These are phyloP conservation scores for Ectobius pallidus DNA, from an alignment of 2,888 invertebrate species.

Conservation along the genomic window DNA sequence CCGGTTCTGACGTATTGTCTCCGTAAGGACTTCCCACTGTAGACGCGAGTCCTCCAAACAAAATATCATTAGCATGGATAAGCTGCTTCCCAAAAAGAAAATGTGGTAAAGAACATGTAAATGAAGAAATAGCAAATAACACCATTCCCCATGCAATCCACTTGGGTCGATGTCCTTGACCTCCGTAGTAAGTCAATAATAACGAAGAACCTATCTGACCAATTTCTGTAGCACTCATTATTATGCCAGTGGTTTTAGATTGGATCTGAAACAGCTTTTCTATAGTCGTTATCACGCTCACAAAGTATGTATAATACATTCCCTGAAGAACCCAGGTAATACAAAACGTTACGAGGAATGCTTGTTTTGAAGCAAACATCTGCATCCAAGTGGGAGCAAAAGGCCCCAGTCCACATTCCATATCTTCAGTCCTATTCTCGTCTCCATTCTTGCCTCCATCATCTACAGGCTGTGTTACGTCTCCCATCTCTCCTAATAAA, in stretches of 20 bases:
- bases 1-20: slow-evolving; percentile 47
- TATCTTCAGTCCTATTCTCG: slow-evolving; percentile 54
- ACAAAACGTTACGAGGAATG: slow-evolving; percentile 87
- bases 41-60: slow-evolving; percentile 51
- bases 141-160: slow-evolving; percentile 95
- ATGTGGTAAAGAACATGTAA: slow-evolving; percentile 87
- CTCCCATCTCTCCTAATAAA: no score
- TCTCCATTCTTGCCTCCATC: slow-evolving; percentile 47
- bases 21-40: slow-evolving; percentile 48
- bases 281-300: slow-evolving; percentile 90
- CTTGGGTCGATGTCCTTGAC: slow-evolving; percentile 88
- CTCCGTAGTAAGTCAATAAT: slow-evolving; percentile 86
- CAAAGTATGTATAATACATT: slow-evolving; percentile 94
- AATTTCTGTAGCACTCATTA: slow-evolving; percentile 90
- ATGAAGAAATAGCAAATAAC: slow-evolving; percentile 82
- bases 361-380: slow-evolving; percentile 78
- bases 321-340: slow-evolving; percentile 85
- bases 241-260: slow-evolving; percentile 84
- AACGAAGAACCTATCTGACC: slow-evolving; percentile 91
- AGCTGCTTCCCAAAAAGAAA: slow-evolving; percentile 80
- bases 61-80: slow-evolving; percentile 61
- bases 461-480: slow-evolving; percentile 7
- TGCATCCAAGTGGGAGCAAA: slow-evolving; percentile 78
- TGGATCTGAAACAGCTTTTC: slow-evolving; percentile 92
- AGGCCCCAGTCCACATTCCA: slow-evolving; percentile 80